Conservation (phyloP, 2,113 vertebrate species). For the Protobothrops flavoviridis region DNA sequence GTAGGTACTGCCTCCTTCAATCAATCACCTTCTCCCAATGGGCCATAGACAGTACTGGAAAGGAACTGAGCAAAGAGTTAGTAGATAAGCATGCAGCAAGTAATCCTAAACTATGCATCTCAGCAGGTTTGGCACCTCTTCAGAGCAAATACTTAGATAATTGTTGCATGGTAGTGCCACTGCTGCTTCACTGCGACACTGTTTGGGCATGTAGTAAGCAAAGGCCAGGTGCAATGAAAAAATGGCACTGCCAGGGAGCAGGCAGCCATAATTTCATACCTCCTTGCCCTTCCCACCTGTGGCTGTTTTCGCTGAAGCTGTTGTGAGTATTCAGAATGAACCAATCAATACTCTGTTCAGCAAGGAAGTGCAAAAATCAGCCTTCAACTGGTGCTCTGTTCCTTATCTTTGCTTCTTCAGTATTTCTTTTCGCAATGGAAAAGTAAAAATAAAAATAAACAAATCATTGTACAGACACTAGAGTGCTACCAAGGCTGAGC, state of each 20-base stretch:
- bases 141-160: neutral
- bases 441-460: neutral
- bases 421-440: neutral
- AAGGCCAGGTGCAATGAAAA: neutral
- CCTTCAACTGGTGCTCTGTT: neutral
- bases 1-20: neutral
- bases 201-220: neutral
- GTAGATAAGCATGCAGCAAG: neutral
- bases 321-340: neutral
- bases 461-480: neutral
- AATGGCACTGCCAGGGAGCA: neutral
- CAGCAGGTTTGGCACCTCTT: neutral
- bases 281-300: neutral
- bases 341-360: neutral
- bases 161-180: neutral
- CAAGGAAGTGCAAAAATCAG: neutral
- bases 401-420: neutral
- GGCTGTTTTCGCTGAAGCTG: neutral
- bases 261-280: neutral
- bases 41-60: neutral
- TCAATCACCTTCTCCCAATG: neutral
- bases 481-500: neutral
- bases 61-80: neutral
- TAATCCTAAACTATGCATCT: neutral
- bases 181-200: neutral